Evolutionary conservation across 2,888 invertebrate genomes (phyloP).

Genomic region (Eudasyphora cyanicolor): DNA sequence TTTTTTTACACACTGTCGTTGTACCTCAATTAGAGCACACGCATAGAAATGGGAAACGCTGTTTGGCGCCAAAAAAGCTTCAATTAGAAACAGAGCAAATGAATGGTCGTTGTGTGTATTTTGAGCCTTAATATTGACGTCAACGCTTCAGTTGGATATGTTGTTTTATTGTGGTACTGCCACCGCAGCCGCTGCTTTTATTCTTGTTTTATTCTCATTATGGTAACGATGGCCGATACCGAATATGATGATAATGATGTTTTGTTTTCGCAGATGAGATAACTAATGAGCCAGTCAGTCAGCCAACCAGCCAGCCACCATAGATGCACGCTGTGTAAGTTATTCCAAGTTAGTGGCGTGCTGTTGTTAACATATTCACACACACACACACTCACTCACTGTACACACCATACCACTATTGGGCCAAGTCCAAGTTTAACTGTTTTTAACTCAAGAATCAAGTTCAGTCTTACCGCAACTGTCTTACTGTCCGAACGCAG

Average conservation of each 20-base stretch:
- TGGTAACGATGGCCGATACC: constrained; percentile 5
- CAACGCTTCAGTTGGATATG: neutral
- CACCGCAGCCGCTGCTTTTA: neutral
- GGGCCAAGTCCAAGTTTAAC: constrained; percentile 63
- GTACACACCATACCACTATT: constrained; percentile 22
- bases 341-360: neutral
- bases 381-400: constrained; percentile 5
- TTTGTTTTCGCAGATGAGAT: constrained; percentile 20
- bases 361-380: neutral
- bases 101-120: neutral
- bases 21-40: neutral
- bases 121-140: constrained; percentile 33
- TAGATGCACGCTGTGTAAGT: constrained; percentile 19
- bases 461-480: constrained; percentile 61
- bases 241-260: neutral
- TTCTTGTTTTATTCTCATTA: neutral
- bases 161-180: neutral
- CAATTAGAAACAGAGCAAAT: neutral
- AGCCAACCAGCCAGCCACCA: neutral
- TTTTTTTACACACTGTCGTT: no score
- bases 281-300: no score
- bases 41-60: neutral
- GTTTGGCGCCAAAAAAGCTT: constrained; percentile 57
- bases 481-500: constrained; percentile 44
- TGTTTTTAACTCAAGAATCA: constrained; percentile 57